phyloP scores from a whole-genome alignment of 2,113 vertebrate species.

The Mystacornis crossleyi region DNA sequence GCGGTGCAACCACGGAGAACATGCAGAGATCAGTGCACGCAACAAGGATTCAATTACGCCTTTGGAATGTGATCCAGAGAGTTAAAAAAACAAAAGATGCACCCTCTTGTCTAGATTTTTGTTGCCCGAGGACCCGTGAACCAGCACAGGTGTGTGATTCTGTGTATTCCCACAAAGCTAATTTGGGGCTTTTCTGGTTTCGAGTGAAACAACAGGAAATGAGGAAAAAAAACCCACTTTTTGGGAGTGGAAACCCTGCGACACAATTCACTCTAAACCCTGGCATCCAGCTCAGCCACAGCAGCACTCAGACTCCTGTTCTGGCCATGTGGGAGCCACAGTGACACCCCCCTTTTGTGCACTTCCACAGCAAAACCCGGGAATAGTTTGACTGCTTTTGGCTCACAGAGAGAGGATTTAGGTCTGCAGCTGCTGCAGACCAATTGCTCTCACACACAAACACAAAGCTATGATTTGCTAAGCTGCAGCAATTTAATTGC shows the following conservation, averaged over 20 bases:
- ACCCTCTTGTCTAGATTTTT: background rate
- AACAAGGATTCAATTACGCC: rapidly evolving
- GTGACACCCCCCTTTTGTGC: background rate
- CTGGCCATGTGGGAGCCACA: rapidly evolving
- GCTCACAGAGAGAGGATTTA: background rate
- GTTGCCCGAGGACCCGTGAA: background rate
- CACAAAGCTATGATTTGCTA: background rate
- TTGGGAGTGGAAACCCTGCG: rapidly evolving
- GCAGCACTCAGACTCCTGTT: background rate
- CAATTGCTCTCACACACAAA: background rate
- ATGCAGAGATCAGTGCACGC: rapidly evolving
- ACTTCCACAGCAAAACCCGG: background rate
- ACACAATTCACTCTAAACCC: background rate
- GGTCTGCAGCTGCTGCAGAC: background rate
- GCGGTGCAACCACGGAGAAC: rapidly evolving
- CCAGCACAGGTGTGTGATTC: background rate
- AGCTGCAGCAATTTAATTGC: background rate
- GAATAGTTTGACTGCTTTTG: background rate
- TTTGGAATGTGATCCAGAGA: background rate
- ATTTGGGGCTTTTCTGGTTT: background rate
- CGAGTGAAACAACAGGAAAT: background rate
- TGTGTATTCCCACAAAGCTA: background rate
- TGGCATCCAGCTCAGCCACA: background rate
- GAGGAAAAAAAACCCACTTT: rapidly evolving
- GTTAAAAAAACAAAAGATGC: background rate